Conservation (phyloP, 2,113 vertebrate genomes). For the Corythornis vintsioides region DNA sequence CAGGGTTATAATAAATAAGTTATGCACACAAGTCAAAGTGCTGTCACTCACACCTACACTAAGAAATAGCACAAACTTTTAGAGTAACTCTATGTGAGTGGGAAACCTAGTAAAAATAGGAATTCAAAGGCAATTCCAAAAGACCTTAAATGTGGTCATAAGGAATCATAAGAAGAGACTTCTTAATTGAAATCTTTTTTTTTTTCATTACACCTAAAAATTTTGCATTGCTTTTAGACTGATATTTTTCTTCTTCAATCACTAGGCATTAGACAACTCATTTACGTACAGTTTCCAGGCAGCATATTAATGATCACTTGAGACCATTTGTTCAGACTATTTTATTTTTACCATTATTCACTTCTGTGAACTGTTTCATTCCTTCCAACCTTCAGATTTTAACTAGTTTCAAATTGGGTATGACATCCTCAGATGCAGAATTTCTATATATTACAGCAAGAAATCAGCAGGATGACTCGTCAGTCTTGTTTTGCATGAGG, state of each 20-base stretch:
- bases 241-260: background rate
- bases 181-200: slow-evolving; percentile 33
- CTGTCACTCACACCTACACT: background rate
- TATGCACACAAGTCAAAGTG: background rate
- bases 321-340: background rate
- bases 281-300: slow-evolving; percentile 10
- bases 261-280: background rate
- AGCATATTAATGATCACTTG: background rate
- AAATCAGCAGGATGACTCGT: background rate
- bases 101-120: background rate
- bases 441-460: background rate
- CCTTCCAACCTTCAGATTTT: background rate
- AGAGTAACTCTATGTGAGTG: background rate
- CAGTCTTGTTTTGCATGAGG: background rate
- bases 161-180: slow-evolving; percentile 13
- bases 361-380: background rate
- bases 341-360: background rate
- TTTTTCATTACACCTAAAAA: slow-evolving; percentile 26
- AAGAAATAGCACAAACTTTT: slow-evolving; percentile 4
- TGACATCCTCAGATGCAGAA: background rate
- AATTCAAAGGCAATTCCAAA: background rate
- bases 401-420: background rate
- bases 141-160: background rate
- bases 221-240: background rate
- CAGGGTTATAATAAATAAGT: slow-evolving; percentile 31